Conservation (phyloP, 2,888 invertebrate species). For the Synanthedon tipuliformis region DNA sequence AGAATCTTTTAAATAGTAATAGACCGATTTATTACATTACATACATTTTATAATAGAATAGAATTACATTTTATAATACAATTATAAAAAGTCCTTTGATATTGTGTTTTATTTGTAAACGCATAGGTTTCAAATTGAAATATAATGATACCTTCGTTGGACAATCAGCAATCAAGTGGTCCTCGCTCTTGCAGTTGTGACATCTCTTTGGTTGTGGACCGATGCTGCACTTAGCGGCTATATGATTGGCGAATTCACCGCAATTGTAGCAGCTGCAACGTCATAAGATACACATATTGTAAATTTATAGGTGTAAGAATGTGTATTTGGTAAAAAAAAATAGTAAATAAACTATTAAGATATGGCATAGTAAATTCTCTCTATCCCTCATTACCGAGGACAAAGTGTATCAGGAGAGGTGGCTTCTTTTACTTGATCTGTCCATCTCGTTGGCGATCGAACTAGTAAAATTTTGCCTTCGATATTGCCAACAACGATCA, state of each 20-base stretch:
- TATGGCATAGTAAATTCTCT: too few relatives aligned
- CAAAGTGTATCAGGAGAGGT: too few relatives aligned
- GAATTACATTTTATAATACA: too few relatives aligned
- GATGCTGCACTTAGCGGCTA: conserved; percentile 88
- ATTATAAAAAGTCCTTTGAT: too few relatives aligned
- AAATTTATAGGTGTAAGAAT: not conserved
- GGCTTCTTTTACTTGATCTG: too few relatives aligned
- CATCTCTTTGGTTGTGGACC: conserved; percentile 93
- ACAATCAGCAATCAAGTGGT: conserved; percentile 91
- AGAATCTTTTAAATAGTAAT: not conserved
- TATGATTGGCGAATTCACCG: conserved; percentile 92
- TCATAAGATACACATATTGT: not conserved
- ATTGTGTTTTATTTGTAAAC: too few relatives aligned
- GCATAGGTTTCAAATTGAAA: not conserved
- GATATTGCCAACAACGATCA: too few relatives aligned
- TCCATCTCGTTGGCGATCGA: too few relatives aligned
- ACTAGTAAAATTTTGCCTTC: too few relatives aligned
- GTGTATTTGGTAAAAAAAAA: not conserved
- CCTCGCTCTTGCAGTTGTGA: conserved; percentile 89
- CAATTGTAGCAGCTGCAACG: conserved; percentile 88
- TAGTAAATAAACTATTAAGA: too few relatives aligned
- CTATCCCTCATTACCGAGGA: too few relatives aligned
- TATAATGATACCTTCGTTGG: conserved; percentile 70
- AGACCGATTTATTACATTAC: not conserved
- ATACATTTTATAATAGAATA: too few relatives aligned